Conservation (phyloP, 2,888 invertebrate species). For the Hymenopus coronatus region DNA sequence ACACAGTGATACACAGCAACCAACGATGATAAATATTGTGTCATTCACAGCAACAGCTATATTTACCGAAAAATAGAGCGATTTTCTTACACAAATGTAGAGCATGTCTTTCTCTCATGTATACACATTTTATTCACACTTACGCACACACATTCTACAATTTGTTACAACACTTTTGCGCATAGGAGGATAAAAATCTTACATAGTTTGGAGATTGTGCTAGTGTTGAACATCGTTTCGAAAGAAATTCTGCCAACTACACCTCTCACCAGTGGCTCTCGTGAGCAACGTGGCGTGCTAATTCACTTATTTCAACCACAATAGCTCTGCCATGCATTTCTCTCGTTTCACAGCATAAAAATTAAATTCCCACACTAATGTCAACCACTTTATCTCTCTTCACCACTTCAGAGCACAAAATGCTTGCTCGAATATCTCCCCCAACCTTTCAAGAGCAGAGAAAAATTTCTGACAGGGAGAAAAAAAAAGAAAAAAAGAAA, state of each 20-base stretch:
- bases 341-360: neutral
- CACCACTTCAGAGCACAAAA: neutral
- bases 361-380: neutral
- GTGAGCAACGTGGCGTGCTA: neutral
- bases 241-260: neutral
- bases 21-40: neutral
- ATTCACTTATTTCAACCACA: neutral
- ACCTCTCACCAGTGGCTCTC: neutral
- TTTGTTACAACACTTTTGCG: neutral
- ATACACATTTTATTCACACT: neutral
- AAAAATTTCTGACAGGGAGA: neutral
- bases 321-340: neutral
- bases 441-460: neutral
- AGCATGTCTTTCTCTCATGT: neutral
- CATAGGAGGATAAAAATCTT: neutral
- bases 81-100: neutral
- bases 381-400: neutral
- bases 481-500: too few species aligned
- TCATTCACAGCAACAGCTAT: neutral
- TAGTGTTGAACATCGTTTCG: neutral
- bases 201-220: neutral
- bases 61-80: neutral
- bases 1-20: neutral
- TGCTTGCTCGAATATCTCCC: neutral
- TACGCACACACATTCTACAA: neutral